Evolutionary conservation across 1,140 invertebrate genomes (phyloP).

Genomic region (Drosophila ohnishii): DNA sequence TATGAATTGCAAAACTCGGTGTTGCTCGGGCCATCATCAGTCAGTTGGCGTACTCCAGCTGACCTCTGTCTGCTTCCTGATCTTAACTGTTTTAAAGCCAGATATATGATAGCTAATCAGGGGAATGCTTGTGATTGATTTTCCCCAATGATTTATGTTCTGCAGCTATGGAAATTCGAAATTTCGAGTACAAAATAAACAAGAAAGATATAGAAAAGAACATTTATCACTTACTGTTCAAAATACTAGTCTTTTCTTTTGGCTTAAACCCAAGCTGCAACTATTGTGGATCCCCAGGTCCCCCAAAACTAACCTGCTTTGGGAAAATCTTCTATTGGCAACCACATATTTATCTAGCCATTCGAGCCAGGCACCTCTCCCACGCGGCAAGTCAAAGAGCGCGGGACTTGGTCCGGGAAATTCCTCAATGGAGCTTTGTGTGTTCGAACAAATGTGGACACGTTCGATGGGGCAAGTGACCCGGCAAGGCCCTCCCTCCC

Average conservation of each 20-base stretch:
- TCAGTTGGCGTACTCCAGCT: conserved; percentile 10
- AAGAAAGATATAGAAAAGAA: not conserved
- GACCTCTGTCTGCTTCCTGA: conserved; percentile 24
- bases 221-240: not conserved
- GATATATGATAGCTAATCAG: conserved; percentile 1
- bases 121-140: conserved; percentile 5
- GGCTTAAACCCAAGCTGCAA: not conserved
- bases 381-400: conserved; percentile 58
- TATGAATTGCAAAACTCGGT: conserved; percentile 56
- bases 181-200: not conserved
- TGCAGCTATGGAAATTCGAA: not conserved
- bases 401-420: conserved; percentile 7
- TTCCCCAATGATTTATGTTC: not conserved
- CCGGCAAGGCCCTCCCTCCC: conserved; percentile 16
- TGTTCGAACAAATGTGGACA: conserved; percentile 52
- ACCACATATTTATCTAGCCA: conserved; percentile 25
- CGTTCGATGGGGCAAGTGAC: conserved; percentile 59
- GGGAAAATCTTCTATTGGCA: conserved; percentile 12
- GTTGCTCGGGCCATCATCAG: conserved; percentile 34
- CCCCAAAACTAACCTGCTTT: conserved; percentile 20
- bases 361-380: conserved; percentile 29
- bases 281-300: no score
- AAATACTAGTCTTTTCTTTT: not conserved
- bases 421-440: conserved; percentile 31
- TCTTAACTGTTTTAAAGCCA: conserved; percentile 22